phyloP scores from a whole-genome alignment of 2,888 invertebrate genomes.

The Athalia rosae region DNA sequence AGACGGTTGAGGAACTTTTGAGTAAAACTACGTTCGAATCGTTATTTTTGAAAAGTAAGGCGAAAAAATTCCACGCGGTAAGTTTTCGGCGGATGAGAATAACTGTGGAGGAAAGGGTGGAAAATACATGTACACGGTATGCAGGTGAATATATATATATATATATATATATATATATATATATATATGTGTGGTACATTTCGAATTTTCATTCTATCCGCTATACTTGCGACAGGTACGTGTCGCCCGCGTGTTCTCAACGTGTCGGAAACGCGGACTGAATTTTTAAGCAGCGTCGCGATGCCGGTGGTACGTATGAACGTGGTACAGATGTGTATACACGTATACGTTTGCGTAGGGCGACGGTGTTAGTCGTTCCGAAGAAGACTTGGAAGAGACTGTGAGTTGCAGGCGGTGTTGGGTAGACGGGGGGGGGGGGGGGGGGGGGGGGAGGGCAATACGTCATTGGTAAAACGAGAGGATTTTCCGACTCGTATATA shows the following conservation, averaged over 20 bases:
- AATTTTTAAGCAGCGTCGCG: conserved; percentile 16
- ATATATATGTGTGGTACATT: background rate
- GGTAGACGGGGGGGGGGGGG: conserved; percentile 4
- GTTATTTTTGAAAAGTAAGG: background rate
- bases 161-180: too few species aligned
- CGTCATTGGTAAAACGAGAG: conserved; percentile 31
- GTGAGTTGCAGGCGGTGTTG: background rate
- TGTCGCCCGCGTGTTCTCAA: conserved; percentile 34
- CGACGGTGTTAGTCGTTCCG: too few species aligned
- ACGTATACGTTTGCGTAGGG: too few species aligned
- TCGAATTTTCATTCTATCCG: conserved; percentile 32
- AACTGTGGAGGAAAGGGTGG: too few species aligned
- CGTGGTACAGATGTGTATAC: too few species aligned
- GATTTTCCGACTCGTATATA: background rate
- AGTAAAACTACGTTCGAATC: background rate
- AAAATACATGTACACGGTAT: too few species aligned
- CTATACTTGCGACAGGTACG: conserved; percentile 26
- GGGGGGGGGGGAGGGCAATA: conserved; percentile 14
- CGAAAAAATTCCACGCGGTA: conserved; percentile 5
- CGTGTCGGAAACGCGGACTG: conserved; percentile 28
- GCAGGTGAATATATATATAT: conserved; percentile 9
- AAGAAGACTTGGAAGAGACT: too few species aligned
- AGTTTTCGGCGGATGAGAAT: background rate
- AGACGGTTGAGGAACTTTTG: background rate
- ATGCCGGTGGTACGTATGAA: too few species aligned